These are phyloP conservation scores for Actenoides hombroni DNA, from an alignment of 2,113 vertebrate genomes.

Conservation along the genomic window DNA sequence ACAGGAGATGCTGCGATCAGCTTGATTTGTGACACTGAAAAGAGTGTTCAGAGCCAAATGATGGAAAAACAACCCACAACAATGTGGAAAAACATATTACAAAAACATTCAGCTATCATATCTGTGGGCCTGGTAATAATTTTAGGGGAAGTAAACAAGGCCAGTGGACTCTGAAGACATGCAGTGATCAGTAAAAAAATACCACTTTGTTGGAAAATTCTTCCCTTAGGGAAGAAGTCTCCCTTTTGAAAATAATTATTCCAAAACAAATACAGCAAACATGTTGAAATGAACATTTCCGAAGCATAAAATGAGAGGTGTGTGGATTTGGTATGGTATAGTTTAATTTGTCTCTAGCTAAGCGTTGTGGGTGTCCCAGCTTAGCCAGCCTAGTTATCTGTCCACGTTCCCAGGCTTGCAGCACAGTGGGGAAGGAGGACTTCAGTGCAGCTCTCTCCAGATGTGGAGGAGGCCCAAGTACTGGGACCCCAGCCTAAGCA, in stretches of 20 bases:
- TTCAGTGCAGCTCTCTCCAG: background rate
- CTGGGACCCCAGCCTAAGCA: background rate
- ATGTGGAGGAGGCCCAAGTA: too few species aligned
- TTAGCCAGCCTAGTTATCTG: background rate
- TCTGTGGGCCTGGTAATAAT: slow-evolving; percentile 33
- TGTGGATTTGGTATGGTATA: background rate
- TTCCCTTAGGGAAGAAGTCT: background rate
- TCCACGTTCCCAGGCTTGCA: rapidly evolving
- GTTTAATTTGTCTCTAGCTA: background rate
- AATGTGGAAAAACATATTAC: background rate
- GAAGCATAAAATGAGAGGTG: background rate
- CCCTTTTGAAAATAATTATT: background rate
- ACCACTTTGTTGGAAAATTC: background rate
- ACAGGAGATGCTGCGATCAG: background rate
- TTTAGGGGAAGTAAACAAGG: slow-evolving; percentile 24
- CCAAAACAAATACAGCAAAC: background rate
- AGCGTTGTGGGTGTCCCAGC: background rate
- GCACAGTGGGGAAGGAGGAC: rapidly evolving
- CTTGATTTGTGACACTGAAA: background rate
- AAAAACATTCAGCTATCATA: background rate
- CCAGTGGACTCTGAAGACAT: background rate
- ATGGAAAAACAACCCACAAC: background rate
- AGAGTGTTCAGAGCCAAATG: background rate
- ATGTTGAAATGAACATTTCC: background rate
- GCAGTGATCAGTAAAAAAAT: background rate